Conservation (phyloP, 1,140 invertebrate genomes). For the Helicoverpa zea region DNA sequence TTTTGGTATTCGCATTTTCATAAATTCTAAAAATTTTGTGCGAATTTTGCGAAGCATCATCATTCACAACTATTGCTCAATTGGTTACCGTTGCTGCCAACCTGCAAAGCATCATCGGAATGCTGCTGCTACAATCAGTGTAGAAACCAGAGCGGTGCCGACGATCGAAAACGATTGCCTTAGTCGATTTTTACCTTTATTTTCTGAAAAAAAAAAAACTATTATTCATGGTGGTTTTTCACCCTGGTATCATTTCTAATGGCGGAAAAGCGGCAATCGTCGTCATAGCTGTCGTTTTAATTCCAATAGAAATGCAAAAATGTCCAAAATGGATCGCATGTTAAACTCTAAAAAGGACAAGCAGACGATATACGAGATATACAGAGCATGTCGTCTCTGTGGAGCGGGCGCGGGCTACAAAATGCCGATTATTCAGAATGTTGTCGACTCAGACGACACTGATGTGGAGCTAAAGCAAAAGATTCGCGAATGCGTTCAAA, state of each 20-base stretch:
- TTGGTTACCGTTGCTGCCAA: too few species aligned
- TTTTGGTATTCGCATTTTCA: too few species aligned
- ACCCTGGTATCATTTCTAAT: constrained; percentile 29
- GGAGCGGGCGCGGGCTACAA: constrained; percentile 84
- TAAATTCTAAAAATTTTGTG: too few species aligned
- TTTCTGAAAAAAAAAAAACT: not conserved
- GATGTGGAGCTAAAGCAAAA: constrained; percentile 79
- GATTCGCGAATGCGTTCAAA: constrained; percentile 83
- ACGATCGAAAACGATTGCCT: too few species aligned
- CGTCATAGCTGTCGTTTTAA: constrained; percentile 27
- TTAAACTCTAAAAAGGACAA: constrained; percentile 71
- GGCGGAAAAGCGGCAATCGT: constrained; percentile 46
- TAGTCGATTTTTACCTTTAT: not conserved
- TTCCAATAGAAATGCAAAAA: constrained; percentile 48
- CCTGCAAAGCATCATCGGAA: too few species aligned
- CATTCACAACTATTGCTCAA: too few species aligned
- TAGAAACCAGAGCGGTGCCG: too few species aligned
- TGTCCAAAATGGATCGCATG: constrained; percentile 73
- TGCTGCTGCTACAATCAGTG: too few species aligned
- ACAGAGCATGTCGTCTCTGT: constrained; percentile 82
- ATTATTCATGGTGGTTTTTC: not conserved
- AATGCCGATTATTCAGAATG: constrained; percentile 84
- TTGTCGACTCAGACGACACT: constrained; percentile 65
- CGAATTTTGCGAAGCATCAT: too few species aligned
- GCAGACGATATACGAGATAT: constrained; percentile 81